Conservation (phyloP, 2,113 vertebrate species). For the Dunckerocampus dactyliophorus region DNA sequence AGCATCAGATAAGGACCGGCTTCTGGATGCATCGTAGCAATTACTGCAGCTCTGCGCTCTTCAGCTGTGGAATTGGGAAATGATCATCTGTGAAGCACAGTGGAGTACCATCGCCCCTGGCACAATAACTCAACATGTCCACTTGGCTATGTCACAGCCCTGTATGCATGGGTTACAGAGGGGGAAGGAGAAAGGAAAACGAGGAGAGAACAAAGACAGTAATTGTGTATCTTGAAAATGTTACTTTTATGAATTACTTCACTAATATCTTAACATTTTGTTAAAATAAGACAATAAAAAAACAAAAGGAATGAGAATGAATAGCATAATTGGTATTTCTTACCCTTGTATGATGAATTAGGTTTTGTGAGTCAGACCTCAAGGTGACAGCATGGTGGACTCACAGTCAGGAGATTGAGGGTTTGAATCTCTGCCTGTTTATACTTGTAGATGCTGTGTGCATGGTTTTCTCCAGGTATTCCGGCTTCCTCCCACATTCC, state of each 20-base stretch:
- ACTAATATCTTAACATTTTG: background rate
- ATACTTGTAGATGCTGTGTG: too few relatives aligned
- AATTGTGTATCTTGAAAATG: background rate
- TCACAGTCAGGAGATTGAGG: too few relatives aligned
- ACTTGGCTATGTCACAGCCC: slow-evolving; percentile 57
- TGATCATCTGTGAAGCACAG: slow-evolving; percentile 66
- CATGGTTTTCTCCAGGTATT: too few relatives aligned
- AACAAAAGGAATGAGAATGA: background rate
- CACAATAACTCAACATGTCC: slow-evolving; percentile 68
- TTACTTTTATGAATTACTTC: background rate
- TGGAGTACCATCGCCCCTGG: slow-evolving; percentile 56
- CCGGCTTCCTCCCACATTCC: too few relatives aligned
- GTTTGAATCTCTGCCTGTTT: too few relatives aligned
- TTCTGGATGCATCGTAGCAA: slow-evolving; percentile 67
- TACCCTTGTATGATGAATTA: too few relatives aligned
- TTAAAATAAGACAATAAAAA: background rate
- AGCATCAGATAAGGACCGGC: slow-evolving; percentile 67
- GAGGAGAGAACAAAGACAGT: background rate
- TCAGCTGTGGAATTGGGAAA: slow-evolving; percentile 63
- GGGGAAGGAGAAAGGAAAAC: slow-evolving; percentile 16
- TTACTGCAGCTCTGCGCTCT: slow-evolving; percentile 56
- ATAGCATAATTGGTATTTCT: too few relatives aligned
- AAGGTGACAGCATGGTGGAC: too few relatives aligned
- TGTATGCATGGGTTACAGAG: slow-evolving; percentile 34
- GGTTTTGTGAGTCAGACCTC: too few relatives aligned